A percentile compares a stretch with the other conserved stretches of the same genome.
Conservation (phyloP, 1,140 invertebrate species). For the Bombus ignitus region DNA sequence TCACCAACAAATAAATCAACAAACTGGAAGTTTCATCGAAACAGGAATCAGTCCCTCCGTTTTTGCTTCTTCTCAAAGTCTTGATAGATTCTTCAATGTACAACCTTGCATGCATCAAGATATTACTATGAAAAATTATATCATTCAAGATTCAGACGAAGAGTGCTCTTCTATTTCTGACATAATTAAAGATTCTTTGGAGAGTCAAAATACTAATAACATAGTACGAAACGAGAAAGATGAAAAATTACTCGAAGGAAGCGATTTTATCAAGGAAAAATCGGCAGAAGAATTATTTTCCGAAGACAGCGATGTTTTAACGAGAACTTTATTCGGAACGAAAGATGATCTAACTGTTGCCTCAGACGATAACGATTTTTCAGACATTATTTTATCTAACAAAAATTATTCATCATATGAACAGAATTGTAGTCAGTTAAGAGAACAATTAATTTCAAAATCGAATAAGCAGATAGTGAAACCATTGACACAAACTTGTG, state of each 20-base stretch:
- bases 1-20: not conserved
- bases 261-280: not conserved
- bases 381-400: not conserved
- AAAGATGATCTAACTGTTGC: too few species aligned
- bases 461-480: not conserved
- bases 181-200: constrained; percentile 11
- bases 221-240: not conserved
- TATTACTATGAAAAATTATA: not conserved
- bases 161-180: not conserved
- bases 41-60: too few species aligned
- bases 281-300: not conserved
- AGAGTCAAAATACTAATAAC: not conserved
- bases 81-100: not conserved
- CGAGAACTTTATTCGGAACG: too few species aligned
- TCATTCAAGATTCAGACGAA: constrained; percentile 18
- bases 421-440: not conserved
- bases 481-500: too few species aligned
- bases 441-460: not conserved
- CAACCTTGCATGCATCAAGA: too few species aligned
- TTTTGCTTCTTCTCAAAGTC: not conserved
- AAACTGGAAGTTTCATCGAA: not conserved
- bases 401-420: not conserved
- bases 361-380: not conserved
- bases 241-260: not conserved
- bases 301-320: not conserved